Evolutionary conservation across 2,113 vertebrate species (phyloP).

Genomic region (Gnathonemus longibarbis): DNA sequence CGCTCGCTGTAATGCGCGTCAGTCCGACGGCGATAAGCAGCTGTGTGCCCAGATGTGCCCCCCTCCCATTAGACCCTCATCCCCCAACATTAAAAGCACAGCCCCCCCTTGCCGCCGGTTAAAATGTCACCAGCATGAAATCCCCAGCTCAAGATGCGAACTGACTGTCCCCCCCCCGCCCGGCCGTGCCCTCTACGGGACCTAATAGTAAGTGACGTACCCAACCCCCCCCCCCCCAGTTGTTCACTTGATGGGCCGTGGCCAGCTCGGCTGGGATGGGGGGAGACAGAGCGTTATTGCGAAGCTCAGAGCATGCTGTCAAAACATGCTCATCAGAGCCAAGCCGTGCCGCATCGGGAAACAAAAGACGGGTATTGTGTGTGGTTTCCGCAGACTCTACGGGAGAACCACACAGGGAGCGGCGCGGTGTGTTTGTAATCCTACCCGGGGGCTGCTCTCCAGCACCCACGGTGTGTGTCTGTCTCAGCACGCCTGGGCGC

Average conservation of each 20-base stretch:
- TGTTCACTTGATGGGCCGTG: conserved; percentile 77
- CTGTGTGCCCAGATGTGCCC: conserved; percentile 34
- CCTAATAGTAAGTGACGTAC: conserved; percentile 81
- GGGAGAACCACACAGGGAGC: background rate
- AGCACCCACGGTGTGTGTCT: background rate
- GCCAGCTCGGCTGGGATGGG: background rate
- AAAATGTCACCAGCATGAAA: conserved; percentile 86
- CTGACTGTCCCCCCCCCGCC: conserved; percentile 68
- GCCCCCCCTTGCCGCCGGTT: conserved; percentile 64
- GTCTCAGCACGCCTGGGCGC: background rate
- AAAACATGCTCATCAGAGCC: conserved; percentile 11
- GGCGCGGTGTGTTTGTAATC: background rate
- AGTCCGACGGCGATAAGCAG: conserved; percentile 29
- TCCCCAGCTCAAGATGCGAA: conserved; percentile 74
- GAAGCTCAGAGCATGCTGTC: background rate
- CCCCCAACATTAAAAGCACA: background rate
- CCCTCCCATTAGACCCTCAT: background rate
- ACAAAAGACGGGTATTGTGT: background rate
- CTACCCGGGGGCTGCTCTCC: background rate
- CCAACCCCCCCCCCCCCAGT: conserved; percentile 67
- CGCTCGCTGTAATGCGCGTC: background rate
- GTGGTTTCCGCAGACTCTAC: background rate
- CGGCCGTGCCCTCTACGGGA: conserved; percentile 74
- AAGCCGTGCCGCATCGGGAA: no score
- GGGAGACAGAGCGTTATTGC: background rate